These are phyloP conservation scores for Gracilinanus agilis DNA, from an alignment of 2,113 vertebrate genomes.

Conservation along the genomic window DNA sequence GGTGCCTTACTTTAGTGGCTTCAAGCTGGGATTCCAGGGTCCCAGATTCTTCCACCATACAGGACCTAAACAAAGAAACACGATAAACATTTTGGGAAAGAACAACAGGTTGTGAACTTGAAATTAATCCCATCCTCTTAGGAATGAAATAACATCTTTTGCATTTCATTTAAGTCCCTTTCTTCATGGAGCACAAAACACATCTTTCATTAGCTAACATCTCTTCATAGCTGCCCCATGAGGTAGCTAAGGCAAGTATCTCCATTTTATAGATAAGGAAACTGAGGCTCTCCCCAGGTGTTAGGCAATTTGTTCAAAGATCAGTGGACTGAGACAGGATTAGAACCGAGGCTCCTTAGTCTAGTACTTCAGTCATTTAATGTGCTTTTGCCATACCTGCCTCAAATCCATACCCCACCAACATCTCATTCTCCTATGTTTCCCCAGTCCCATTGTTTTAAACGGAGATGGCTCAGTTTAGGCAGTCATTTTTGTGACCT, in stretches of 20 bases:
- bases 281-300: rapidly evolving
- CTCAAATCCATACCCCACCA: neutral
- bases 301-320: neutral
- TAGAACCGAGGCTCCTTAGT: neutral
- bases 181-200: neutral
- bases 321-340: neutral
- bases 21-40: constrained; percentile 98
- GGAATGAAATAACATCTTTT: neutral
- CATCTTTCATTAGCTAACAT: neutral
- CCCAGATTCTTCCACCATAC: constrained; percentile 99
- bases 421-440: neutral
- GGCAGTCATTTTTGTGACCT: neutral
- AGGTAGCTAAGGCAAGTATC: neutral
- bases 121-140: constrained; percentile 66
- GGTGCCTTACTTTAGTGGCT: constrained; percentile 94
- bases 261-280: neutral
- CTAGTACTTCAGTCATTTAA: neutral
- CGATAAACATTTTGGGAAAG: constrained; percentile 71
- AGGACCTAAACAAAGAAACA: constrained; percentile 90
- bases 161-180: neutral
- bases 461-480: neutral
- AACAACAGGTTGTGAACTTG: constrained; percentile 41
- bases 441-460: neutral
- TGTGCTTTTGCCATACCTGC: neutral
- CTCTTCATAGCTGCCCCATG: neutral